Evolutionary conservation across 1,140 invertebrate species (phyloP).

Genomic region (Pemphigus obesinymphae): DNA sequence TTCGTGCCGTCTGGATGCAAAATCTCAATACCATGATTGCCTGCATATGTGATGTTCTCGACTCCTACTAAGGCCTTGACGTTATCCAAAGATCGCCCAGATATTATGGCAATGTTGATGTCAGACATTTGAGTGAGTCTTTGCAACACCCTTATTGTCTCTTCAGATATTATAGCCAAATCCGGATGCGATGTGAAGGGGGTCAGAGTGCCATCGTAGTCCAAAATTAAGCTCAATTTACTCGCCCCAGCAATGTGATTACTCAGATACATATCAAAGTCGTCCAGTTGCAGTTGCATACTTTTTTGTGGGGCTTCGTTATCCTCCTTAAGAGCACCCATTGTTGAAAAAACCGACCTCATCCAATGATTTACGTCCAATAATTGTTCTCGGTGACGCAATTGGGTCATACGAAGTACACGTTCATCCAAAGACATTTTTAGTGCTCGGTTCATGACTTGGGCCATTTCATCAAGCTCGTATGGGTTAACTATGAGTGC

Average conservation of each 20-base stretch:
- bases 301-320: constrained; percentile 74
- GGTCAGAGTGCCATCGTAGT: constrained; percentile 85
- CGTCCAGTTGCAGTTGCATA: constrained; percentile 78
- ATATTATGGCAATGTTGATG: constrained; percentile 82
- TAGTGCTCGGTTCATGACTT: constrained; percentile 76
- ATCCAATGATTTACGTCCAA: constrained; percentile 87
- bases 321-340: constrained; percentile 73
- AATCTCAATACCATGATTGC: constrained; percentile 85
- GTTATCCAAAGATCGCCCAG: constrained; percentile 79
- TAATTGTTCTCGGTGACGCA: constrained; percentile 70
- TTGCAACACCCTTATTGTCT: constrained; percentile 79
- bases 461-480: constrained; percentile 79
- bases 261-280: constrained; percentile 83
- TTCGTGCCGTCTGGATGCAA: constrained; percentile 84
- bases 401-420: constrained; percentile 77
- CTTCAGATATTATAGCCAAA: constrained; percentile 73
- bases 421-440: constrained; percentile 87
- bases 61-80: constrained; percentile 73
- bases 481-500: constrained; percentile 85
- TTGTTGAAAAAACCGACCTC: constrained; percentile 77
- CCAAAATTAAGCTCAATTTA: too few relatives aligned
- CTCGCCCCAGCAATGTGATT: constrained; percentile 71
- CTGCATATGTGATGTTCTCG: constrained; percentile 61
- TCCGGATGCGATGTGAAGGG: constrained; percentile 85
- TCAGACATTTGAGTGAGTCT: constrained; percentile 78